Evolutionary conservation across 2,888 invertebrate genomes (phyloP).

Genomic region (Lepidochrysops patricia): DNA sequence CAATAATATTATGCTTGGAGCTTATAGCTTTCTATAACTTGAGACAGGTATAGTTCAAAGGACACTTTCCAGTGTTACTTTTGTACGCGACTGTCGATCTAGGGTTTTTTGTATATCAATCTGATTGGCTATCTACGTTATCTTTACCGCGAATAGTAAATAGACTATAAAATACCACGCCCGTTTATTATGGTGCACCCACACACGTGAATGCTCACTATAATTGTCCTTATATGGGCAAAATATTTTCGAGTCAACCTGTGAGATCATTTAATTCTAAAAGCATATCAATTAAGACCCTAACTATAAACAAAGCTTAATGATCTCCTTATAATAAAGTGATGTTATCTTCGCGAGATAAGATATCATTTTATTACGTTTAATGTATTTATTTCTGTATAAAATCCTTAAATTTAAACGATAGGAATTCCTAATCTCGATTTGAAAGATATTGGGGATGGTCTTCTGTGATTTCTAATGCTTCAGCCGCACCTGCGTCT

Average conservation of each 20-base stretch:
- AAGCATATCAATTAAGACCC: background rate
- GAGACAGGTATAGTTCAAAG: background rate
- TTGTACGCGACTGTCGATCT: background rate
- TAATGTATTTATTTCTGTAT: background rate
- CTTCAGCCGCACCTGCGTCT: background rate
- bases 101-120: too few relatives aligned
- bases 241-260: slow-evolving; percentile 1
- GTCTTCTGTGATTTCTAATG: background rate
- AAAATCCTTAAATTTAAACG: background rate
- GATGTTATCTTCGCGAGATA: slow-evolving; percentile 23
- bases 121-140: background rate
- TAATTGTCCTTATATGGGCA: background rate
- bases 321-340: slow-evolving; percentile 12
- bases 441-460: background rate
- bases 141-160: background rate
- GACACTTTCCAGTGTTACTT: background rate
- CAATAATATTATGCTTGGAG: too few relatives aligned
- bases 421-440: background rate
- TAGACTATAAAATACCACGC: background rate
- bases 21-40: too few relatives aligned
- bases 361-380: slow-evolving; percentile 8
- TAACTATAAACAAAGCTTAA: slow-evolving; percentile 3
- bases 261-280: background rate
- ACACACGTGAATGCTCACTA: background rate
- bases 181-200: background rate